Evolutionary conservation across 92 coral and sea anemone genomes (phyloP), one percentile per base, ranked within the genome.

Genomic region (Galaxea fascicularis): DNA sequence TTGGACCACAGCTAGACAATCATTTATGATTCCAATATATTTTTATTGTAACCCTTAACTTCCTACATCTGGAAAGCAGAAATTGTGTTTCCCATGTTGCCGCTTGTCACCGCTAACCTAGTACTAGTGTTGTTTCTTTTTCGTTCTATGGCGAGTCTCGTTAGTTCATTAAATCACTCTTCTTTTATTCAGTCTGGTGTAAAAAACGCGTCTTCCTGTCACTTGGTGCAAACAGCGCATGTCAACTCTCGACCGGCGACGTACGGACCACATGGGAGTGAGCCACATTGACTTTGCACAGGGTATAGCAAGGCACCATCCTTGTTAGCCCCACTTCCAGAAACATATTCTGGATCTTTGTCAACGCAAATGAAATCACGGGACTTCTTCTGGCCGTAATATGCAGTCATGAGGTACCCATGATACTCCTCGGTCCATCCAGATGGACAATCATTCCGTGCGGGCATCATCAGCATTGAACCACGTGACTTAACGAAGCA

Each of bases 321-420:
- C 20, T 8, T 0, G 74, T 15, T 7, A 18, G 54, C 30, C 9
- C 44, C 11, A 56, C 74, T 70, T 41, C 74, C 57, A 41, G 54
- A 27, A 45, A 70, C 53, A 24, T 8, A 70, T 13, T 45, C 74
- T 28, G 93, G 85, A 41, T 93, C 81, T 14, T 65, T 82, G 59
- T 93, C 96, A 10, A 93, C 96, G 81, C 96, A 93, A 47, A 90
- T 74, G 71, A 58, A 93, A 14, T 73, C 83, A 4, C 76, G 68
- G 18, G 79, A n/a, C 24, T 83, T 87, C 54, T 47, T 71, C 82
- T 93, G 92, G 49, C 27, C 53, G 41, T 80, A 27, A 60, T 74
- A 46, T 29, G 17, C 93, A 15, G 93, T 80, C 96, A 90, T 93
- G 52, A 93, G 86, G 57, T 93, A 93, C 46, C 96, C 96, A 74